Evolutionary conservation across 2,797 vertebrate species (phyloP).

Genomic region (Sebastes matsubarae): DNA sequence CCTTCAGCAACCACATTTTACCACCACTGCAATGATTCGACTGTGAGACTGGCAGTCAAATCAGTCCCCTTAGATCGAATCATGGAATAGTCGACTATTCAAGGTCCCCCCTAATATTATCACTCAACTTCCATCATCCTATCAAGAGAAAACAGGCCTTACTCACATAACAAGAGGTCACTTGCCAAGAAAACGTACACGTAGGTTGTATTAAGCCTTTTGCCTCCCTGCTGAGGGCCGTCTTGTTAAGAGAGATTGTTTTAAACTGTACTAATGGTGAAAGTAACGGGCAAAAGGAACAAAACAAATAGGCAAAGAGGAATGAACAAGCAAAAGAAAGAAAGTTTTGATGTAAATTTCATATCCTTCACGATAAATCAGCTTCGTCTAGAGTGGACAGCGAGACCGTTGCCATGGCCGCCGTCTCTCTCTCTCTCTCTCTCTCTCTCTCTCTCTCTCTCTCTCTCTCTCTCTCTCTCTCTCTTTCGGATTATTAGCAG

Average conservation of each 20-base stretch:
- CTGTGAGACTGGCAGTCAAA: too few relatives aligned
- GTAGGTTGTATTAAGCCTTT: neutral
- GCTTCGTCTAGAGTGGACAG: conserved; percentile 7
- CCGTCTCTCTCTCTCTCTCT: neutral
- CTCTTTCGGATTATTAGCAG: conserved; percentile 57
- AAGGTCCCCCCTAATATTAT: neutral
- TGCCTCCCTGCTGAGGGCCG: neutral
- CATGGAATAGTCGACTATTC: too few relatives aligned
- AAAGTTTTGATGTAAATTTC: conserved; percentile 15
- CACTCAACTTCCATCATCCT: neutral
- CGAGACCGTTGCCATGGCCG: neutral
- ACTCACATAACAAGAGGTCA: too few relatives aligned
- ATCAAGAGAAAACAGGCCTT: neutral
- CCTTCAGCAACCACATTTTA: too few relatives aligned
- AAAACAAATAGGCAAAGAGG: neutral
- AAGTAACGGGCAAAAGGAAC: neutral
- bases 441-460: neutral
- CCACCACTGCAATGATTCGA: too few relatives aligned
- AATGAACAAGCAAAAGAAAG: neutral
- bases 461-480: neutral
- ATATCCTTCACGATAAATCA: conserved; percentile 27
- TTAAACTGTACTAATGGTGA: neutral
- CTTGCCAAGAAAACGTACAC: neutral
- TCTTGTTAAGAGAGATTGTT: neutral
- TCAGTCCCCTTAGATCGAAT: too few relatives aligned